Base-by-base conservation (phyloP, 2,888 invertebrate species). In the Octodonta nipae region DNA sequence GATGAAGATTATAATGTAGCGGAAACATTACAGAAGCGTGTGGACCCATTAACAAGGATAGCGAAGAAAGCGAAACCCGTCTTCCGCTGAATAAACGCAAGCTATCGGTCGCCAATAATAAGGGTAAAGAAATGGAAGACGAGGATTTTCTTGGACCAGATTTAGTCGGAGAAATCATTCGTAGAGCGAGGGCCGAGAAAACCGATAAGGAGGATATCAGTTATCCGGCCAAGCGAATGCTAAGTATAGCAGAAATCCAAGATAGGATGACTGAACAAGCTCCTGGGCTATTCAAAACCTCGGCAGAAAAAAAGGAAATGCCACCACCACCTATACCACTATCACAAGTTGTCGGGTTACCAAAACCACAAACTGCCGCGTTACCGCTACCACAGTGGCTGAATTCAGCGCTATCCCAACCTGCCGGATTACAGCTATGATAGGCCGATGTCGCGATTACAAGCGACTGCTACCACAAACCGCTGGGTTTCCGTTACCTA, bases 171-270 rank as follows among this genome's bases (percentile, higher is more conserved):
- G 41, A 44, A 15, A 41, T 44, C 7, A 26, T 45, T 11, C 40
- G 41, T 27, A 31, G 34, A 24, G 41, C 40, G 3, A 32, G 39
- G 22, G 34, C 34, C 1, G 43, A 43, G 25, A 24, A 35, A 13
- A 37, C 40, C 13, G 29, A 29, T 11, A 44, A 41, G 17, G 37
- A 40, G 28, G 53, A 55, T 37, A 51, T 56, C n/a, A 58, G 58
- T 35, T 61, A 61, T 46, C 60, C 60, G 7, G 54, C 58, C 8
- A 55, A 52, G 6, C 57, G 55, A 3, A 60, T 60, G 55, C 54
- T 60, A 12, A 58, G 57, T 36, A 60, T 60, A 25, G 59, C 60
- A 3, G 59, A 61, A 41, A 41, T 60, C 5, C 54, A 57, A 42
- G 52, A 49, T 15, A 40, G 43, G 15, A 33, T 39, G 8, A 36